A percentile compares a stretch with the other conserved stretches of the same genome.
Evolutionary conservation across 2,888 invertebrate species (phyloP).

Genomic region (Podabrus alpinus): DNA sequence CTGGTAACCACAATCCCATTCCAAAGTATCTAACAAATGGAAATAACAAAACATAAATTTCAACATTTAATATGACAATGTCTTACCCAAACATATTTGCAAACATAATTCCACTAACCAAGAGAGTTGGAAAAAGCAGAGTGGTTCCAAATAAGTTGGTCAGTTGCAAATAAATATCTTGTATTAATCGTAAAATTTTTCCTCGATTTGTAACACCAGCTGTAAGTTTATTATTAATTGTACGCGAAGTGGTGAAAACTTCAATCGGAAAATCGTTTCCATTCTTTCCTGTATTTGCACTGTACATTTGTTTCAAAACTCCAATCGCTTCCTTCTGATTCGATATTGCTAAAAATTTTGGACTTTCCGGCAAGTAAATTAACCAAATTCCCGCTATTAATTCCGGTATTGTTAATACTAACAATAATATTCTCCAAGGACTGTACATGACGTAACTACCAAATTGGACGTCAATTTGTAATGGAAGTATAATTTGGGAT

Average conservation of each 20-base stretch:
- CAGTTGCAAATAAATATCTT: conserved; percentile 63
- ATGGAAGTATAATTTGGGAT: conserved; percentile 45
- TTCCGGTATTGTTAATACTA: conserved; percentile 68
- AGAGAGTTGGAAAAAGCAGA: conserved; percentile 59
- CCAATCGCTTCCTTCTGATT: conserved; percentile 62
- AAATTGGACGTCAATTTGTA: conserved; percentile 33
- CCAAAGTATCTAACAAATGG: conserved; percentile 64
- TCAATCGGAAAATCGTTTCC: conserved; percentile 58
- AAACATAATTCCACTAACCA: conserved; percentile 67
- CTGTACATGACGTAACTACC: conserved; percentile 59
- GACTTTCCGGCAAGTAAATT: conserved; percentile 73
- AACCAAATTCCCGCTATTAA: conserved; percentile 64
- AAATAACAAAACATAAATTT: not conserved
- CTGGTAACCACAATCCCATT: conserved; percentile 76
- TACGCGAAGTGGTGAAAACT: conserved; percentile 12
- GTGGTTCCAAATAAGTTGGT: conserved; percentile 61
- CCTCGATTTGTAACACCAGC: conserved; percentile 39
- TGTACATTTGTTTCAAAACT: conserved; percentile 65
- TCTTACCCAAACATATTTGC: conserved; percentile 71
- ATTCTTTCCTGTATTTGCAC: conserved; percentile 58
- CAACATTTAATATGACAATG: not conserved
- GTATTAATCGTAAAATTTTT: conserved; percentile 52
- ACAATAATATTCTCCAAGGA: conserved; percentile 77
- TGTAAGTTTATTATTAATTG: not conserved
- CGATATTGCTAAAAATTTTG: conserved; percentile 73